Evolutionary conservation across 2,797 vertebrate species (phyloP), one percentile per base, ranked within the genome.

Genomic region (Spinus olivaceus): DNA sequence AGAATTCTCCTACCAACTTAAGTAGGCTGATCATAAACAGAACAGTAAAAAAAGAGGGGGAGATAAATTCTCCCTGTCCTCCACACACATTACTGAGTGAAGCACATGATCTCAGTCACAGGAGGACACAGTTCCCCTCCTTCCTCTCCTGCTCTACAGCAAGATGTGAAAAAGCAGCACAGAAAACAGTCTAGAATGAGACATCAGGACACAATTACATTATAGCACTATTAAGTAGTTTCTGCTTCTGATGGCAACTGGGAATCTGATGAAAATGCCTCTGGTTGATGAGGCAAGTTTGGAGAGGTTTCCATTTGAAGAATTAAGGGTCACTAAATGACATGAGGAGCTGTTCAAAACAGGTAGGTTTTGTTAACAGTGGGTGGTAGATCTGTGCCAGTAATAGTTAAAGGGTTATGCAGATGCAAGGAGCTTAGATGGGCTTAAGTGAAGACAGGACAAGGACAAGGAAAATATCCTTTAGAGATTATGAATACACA

Each of bases 21-120:
- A 89, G 81, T 28, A 88, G 67, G 42, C 22, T 90, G 50, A n/a
- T 63, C 16, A 10, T 83, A 95, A 92, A 92, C 72, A 81, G 51
- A 93, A 39, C 25, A 39, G 76, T 39, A n/a, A 44, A 91, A 80
- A 85, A 61, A 35, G 51, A 56, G 15, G 9, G 30, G 9, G 35
- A 86, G 41, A 63, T 44, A 86, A 83, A 85, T 89, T 85, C 24
- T 94, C 17, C 16, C n/a, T 71, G 10, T 77, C 41, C 22, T 85
- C 37, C 27, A 22, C 0, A 0, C 32, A 27, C 23, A 33, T 74
- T 81, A 37, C 39, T 53, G 32, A 67, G 9, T 47, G 25, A 64
- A 74, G n/a, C 72, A 88, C 17, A 71, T 67, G 61, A 67, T 82
- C 33, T 25, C 53, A 60, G 53, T 64, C 72, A 94, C 37, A 67